Conservation (phyloP, 35 echinoderm and acorn worm species). For the Chiridota heheva region DNA sequence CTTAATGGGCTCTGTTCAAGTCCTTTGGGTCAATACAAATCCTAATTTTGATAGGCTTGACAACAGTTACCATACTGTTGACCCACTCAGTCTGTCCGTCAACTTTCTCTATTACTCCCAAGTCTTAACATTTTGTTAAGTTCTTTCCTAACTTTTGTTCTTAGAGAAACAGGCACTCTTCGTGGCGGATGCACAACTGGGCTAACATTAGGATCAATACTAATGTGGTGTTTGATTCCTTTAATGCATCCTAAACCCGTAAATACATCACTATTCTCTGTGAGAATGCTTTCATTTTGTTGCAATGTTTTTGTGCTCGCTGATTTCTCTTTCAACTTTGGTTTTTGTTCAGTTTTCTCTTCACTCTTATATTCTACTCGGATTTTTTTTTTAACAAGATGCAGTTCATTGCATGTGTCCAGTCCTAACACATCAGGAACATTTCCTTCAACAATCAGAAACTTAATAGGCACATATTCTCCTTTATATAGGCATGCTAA, state of each 20-base stretch:
- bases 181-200: constrained; percentile 39
- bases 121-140: neutral
- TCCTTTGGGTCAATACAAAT: constrained; percentile 39
- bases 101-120: neutral
- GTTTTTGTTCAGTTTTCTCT: too few species aligned
- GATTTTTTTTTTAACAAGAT: too few species aligned
- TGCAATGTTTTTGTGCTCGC: too few species aligned
- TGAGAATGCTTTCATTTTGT: constrained; percentile 25
- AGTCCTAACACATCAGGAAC: too few species aligned
- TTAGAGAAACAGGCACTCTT: constrained; percentile 19
- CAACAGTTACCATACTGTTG: constrained; percentile 32
- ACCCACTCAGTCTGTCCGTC: constrained; percentile 21
- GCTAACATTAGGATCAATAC: constrained; percentile 17
- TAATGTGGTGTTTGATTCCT: constrained; percentile 42
- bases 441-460: too few species aligned
- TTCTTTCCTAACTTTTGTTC: neutral
- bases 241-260: constrained; percentile 46
- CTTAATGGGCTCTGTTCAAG: constrained; percentile 43
- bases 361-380: too few species aligned
- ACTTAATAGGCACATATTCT: too few species aligned
- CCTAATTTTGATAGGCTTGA: constrained; percentile 24
- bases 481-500: too few species aligned
- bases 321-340: too few species aligned
- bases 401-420: too few species aligned
- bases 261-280: constrained; percentile 54